Conservation (phyloP, 2,888 invertebrate species). For the Xylocampa areola region DNA sequence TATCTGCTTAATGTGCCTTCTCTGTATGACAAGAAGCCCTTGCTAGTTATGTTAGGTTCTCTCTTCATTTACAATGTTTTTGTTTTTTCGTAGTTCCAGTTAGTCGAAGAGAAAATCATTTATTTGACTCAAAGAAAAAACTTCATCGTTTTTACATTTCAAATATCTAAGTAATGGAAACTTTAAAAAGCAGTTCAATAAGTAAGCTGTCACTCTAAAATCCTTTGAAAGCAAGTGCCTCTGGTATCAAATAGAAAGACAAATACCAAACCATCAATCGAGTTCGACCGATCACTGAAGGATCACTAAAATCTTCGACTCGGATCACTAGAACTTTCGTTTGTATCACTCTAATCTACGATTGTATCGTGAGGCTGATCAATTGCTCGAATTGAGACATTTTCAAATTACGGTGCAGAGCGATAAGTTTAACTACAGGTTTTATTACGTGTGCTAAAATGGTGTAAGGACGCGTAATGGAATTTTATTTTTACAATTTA, state of each 20-base stretch:
- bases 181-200: conserved; percentile 24
- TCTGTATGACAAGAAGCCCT: too few relatives aligned
- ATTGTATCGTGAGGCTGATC: conserved; percentile 60
- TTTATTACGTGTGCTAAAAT: conserved; percentile 66
- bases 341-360: conserved; percentile 30
- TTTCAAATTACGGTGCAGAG: conserved; percentile 63
- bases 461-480: conserved; percentile 20
- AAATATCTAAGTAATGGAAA: too few relatives aligned
- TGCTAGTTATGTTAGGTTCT: too few relatives aligned
- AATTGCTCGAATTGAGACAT: conserved; percentile 68
- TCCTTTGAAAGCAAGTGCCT: conserved; percentile 27
- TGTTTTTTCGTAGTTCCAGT: too few relatives aligned
- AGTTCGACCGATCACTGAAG: conserved; percentile 11
- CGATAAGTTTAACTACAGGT: conserved; percentile 65
- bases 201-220: conserved; percentile 13
- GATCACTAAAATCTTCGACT: conserved; percentile 18
- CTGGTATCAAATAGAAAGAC: conserved; percentile 22
- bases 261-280: conserved; percentile 38
- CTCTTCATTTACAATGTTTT: too few relatives aligned
- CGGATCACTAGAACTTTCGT: conserved; percentile 21
- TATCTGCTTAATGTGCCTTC: too few relatives aligned
- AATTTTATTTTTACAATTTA: not conserved
- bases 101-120: too few relatives aligned
- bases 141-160: too few relatives aligned
- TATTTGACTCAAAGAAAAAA: too few relatives aligned